Conservation (phyloP, 2,113 vertebrate species). For the Myocastor coypus region DNA sequence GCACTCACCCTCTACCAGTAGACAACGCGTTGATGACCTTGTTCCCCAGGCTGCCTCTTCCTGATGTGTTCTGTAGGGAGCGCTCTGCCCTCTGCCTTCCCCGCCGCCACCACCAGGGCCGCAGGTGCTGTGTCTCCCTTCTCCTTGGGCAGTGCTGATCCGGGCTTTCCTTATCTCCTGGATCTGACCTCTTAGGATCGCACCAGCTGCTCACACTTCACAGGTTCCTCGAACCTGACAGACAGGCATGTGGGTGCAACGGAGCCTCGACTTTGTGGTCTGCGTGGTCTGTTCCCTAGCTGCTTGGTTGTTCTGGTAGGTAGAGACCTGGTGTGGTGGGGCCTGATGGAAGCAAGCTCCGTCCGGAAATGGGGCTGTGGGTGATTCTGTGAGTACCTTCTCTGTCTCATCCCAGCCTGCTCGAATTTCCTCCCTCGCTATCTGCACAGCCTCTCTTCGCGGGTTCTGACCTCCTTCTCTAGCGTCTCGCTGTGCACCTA, state of each 20-base stretch:
- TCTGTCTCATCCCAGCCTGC: background rate
- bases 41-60: background rate
- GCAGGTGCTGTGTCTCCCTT: background rate
- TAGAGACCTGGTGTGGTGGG: background rate
- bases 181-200: conserved; percentile 52
- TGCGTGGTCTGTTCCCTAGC: background rate
- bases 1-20: background rate
- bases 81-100: background rate
- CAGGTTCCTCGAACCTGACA: background rate
- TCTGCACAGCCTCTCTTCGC: background rate
- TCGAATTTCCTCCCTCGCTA: background rate
- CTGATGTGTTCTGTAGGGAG: background rate
- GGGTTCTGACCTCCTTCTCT: background rate
- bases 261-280: background rate
- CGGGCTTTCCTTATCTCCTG: conserved; percentile 45
- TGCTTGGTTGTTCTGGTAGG: background rate
- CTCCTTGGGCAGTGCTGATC: background rate
- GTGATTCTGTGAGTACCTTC: background rate
- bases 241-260: background rate
- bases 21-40: background rate
- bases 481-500: background rate
- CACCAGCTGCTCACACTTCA: background rate
- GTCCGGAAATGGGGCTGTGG: background rate
- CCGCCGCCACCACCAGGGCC: background rate
- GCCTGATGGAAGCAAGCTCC: background rate